These are phyloP conservation scores for Bruchidius siliquastri DNA, from an alignment of 2,888 invertebrate species.

Conservation along the genomic window DNA sequence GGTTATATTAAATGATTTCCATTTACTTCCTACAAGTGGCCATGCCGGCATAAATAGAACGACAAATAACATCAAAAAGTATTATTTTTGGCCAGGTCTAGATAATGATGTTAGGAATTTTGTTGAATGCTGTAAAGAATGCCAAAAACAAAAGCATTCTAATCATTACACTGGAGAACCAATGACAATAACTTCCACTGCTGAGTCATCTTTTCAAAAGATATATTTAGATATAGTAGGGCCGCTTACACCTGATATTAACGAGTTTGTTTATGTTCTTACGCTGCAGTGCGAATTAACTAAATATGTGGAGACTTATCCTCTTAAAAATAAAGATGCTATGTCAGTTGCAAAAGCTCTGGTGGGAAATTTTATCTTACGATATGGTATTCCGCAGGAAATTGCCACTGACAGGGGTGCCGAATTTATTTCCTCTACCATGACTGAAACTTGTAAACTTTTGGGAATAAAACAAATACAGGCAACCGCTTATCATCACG, in stretches of 20 bases:
- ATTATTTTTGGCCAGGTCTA: constrained; percentile 17
- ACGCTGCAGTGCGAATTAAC: constrained; percentile 16
- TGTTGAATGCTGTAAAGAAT: constrained; percentile 16
- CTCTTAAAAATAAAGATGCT: neutral
- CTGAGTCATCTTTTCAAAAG: constrained; percentile 18
- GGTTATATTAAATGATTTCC: neutral
- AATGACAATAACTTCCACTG: constrained; percentile 19
- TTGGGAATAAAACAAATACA: too few species aligned
- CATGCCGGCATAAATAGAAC: constrained; percentile 8
- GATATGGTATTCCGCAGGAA: constrained; percentile 17
- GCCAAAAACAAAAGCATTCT: constrained; percentile 11
- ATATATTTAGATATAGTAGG: constrained; percentile 16
- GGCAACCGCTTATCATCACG: too few species aligned
- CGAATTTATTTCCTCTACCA: too few species aligned
- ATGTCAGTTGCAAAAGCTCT: constrained; percentile 9
- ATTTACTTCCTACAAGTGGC: neutral
- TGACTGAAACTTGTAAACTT: too few species aligned
- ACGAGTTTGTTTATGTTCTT: constrained; percentile 10
- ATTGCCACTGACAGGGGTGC: constrained; percentile 7
- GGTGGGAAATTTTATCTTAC: constrained; percentile 20
- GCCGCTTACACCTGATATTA: neutral
- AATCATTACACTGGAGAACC: constrained; percentile 15
- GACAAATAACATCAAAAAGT: constrained; percentile 16
- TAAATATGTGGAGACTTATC: too few species aligned
- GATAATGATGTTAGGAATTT: constrained; percentile 14